Conservation (phyloP, 2,888 invertebrate genomes). For the Branchipolynoe longqiensis region DNA sequence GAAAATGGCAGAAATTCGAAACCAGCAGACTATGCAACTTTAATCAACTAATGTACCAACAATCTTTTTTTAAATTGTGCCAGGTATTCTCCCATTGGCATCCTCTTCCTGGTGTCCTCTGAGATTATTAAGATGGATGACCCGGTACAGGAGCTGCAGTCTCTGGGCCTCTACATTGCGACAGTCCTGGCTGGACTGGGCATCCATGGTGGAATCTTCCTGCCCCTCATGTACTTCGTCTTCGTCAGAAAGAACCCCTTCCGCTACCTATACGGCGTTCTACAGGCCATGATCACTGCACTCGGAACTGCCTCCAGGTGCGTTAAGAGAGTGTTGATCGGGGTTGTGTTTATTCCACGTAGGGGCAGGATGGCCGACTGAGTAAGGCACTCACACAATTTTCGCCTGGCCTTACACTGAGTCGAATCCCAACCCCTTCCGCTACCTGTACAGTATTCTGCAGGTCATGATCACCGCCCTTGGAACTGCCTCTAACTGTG, state of each 20-base stretch:
- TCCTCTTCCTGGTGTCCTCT: constrained; percentile 86
- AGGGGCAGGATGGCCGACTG: too few species aligned
- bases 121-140: constrained; percentile 95
- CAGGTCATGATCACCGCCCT: constrained; percentile 86
- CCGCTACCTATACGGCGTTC: constrained; percentile 72
- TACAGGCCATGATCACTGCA: constrained; percentile 86
- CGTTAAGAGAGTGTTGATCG: too few species aligned
- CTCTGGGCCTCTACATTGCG: constrained; percentile 94
- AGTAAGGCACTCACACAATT: too few species aligned
- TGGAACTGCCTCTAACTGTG: constrained; percentile 79
- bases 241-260: constrained; percentile 77
- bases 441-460: constrained; percentile 73
- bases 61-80: too few species aligned
- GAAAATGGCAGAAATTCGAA: too few species aligned
- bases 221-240: constrained; percentile 91
- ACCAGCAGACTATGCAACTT: too few species aligned
- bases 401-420: too few species aligned
- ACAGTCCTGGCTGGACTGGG: constrained; percentile 92
- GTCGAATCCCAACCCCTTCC: constrained; percentile 78
- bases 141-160: constrained; percentile 89
- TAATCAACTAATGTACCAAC: too few species aligned
- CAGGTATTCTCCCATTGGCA: constrained; percentile 81
- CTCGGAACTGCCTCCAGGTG: constrained; percentile 80
- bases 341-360: too few species aligned
- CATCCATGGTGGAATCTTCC: constrained; percentile 94